phyloP scores from a whole-genome alignment of 2,113 vertebrate genomes.

The Rhea pennata region DNA sequence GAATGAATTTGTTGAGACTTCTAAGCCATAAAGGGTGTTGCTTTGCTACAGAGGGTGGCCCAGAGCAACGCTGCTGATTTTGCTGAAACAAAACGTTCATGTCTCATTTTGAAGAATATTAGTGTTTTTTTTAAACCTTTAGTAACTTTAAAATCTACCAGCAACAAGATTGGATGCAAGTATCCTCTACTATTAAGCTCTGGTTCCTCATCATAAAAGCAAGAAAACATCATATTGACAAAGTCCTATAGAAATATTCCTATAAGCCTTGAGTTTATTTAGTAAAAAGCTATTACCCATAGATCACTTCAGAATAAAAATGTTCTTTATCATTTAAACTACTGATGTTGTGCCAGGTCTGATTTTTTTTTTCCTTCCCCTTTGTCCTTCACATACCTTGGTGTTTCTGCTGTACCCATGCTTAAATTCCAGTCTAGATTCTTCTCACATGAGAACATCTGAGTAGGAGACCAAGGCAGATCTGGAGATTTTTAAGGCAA shows the following conservation, averaged over 20 bases:
- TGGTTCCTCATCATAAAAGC: not conserved
- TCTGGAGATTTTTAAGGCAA: constrained; percentile 1
- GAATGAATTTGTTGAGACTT: not conserved
- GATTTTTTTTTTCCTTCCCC: not conserved
- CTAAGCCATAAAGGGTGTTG: not conserved
- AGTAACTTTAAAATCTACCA: not conserved
- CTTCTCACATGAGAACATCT: not conserved
- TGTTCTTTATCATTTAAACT: not conserved
- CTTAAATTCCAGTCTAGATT: not conserved
- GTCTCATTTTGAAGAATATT: not conserved
- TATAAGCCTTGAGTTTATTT: constrained; percentile 35
- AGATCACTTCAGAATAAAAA: not conserved
- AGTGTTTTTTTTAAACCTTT: not conserved
- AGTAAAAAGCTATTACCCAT: not conserved
- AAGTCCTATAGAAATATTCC: not conserved
- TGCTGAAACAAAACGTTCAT: not conserved
- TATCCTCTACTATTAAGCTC: not conserved
- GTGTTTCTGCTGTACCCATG: not conserved
- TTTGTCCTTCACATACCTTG: not conserved
- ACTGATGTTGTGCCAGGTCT: not conserved
- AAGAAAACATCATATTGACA: not conserved
- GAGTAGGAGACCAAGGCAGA: not conserved
- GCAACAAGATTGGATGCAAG: not conserved
- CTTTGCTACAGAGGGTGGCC: not conserved
- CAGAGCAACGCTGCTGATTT: not conserved